Base-by-base conservation (phyloP, 2,888 invertebrate genomes). In the Hyalella azteca region DNA sequence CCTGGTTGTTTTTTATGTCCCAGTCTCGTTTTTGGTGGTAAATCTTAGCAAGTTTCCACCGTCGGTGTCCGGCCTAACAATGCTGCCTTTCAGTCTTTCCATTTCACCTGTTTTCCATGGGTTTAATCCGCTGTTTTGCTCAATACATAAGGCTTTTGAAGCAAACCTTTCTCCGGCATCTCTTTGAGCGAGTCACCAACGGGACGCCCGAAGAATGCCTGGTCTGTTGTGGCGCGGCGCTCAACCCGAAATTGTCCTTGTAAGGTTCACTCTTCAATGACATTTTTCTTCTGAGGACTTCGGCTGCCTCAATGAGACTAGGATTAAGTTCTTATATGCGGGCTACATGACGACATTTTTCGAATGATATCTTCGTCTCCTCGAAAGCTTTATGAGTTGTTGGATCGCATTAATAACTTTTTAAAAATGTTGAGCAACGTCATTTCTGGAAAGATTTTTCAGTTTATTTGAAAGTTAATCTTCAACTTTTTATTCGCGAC, bases 31-130 rank as follows among this genome's bases (percentile, higher is more conserved):
- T 54, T 54, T 54, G 54, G n/a, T 26, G 54, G 54, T 29, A 54
- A 54, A 54, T 54, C 54, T 22, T 54, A 26, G 54, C 54, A 19
- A 36, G 9, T 36, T 66, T 66, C 66, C 29, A 36, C 15, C 36
- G 15, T n/a, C 29, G 32, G 66, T 66, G 66, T 66, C 66, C 66
- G 36, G 36, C 36, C 32, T 36, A 36, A 66, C 66, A 66, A 66
- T 29, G 66, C 66, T 36, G 11, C 66, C 66, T 36, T 66, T 66
- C 66, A 66, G 22, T 66, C 66, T 66, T 66, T 66, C 66, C 66
- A 66, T 66, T 66, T 66, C 66, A 66, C 66, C 66, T 66, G 66
- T 66, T 66, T 66, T 66, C 66, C 66, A 66, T 66, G 66, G 66
- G 66, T 36, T 66, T 66, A 66, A 66, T 66, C 66, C 29, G 66